Conservation (phyloP, 2,888 invertebrate genomes). For the Nyleta sp. region DNA sequence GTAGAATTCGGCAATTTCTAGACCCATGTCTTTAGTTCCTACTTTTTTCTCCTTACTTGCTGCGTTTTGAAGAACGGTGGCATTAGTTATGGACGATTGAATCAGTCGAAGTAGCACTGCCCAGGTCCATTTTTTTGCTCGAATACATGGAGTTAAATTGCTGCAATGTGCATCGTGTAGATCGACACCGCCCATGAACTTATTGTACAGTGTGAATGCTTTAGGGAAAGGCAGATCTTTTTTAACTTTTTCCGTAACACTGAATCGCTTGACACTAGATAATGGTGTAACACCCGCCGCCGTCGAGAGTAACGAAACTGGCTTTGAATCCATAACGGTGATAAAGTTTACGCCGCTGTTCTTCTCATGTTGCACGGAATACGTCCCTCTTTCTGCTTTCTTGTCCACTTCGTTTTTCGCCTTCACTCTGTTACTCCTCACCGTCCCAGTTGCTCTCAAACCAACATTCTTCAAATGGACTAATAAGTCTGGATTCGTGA, state of each 20-base stretch:
- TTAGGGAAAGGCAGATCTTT: conserved; percentile 41
- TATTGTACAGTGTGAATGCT: conserved; percentile 46
- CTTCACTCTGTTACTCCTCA: conserved; percentile 52
- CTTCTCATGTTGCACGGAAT: conserved; percentile 49
- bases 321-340: conserved; percentile 60
- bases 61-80: conserved; percentile 13
- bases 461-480: conserved; percentile 58
- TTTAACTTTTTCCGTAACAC: conserved; percentile 19
- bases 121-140: conserved; percentile 41
- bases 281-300: conserved; percentile 32
- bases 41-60: conserved; percentile 21
- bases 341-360: conserved; percentile 54
- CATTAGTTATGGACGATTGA: conserved; percentile 23
- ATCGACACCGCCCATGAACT: conserved; percentile 52
- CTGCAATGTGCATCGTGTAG: conserved; percentile 40
- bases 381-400: conserved; percentile 61
- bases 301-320: conserved; percentile 50
- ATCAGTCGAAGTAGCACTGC: conserved; percentile 29
- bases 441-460: conserved; percentile 57
- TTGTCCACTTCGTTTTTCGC: conserved; percentile 46
- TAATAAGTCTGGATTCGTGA: conserved; percentile 58
- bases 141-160: conserved; percentile 31
- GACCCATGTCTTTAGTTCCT: conserved; percentile 36
- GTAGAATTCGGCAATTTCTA: conserved; percentile 18
- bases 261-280: conserved; percentile 28